Base-by-base conservation (phyloP, 2,888 invertebrate species). In the Graphium colonna region DNA sequence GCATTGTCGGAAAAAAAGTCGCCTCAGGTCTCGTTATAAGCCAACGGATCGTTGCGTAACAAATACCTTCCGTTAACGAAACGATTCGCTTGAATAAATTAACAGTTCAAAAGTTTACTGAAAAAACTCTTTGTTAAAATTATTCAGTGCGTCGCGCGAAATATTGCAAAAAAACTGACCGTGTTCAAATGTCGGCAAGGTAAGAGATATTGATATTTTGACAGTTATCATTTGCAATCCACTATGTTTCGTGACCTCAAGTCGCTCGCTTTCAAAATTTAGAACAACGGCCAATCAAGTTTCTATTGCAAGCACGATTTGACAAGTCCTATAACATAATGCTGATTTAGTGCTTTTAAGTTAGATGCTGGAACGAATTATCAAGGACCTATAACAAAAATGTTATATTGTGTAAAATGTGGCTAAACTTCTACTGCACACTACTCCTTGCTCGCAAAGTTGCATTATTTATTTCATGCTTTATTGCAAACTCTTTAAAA, bases 231-330 rank as follows among this genome's bases (percentile, higher is more conserved):
- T 58, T 59, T 38, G 47, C 49, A 57, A 57, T 57, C 49, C 48
- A 57, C 62, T 61, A n/a, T n/a, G 57, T 61, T 47, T 41, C 56
- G 49, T 58, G 65, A 66, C 69, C 67, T 68, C 61, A 57, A 53
- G 51, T 55, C 56, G 47, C 44, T 56, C 56, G 64, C 67, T 69
- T 69, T 69, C 65, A 60, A 69, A 64, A 64, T 64, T 59, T 63
- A 61, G 64, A 65, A 58, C 61, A 62, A 60, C 59, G 51, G 57
- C 43, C 55, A 59, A 47, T 57, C 43, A 42, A 54, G 56, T 57
- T 59, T 52, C 36, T 52, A 53, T 56, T 56, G 42, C 54, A 38
- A 47, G 28, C 46, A 50, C 48, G 44, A 55, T 50, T 56, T 57
- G 57, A 59, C 51, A 60, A 52, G 41, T 48, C 50, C 47, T 41